A percentile compares a stretch with the other conserved stretches of the same genome.
Conservation (phyloP, 1,140 invertebrate genomes). For the Drosophila mayri region DNA sequence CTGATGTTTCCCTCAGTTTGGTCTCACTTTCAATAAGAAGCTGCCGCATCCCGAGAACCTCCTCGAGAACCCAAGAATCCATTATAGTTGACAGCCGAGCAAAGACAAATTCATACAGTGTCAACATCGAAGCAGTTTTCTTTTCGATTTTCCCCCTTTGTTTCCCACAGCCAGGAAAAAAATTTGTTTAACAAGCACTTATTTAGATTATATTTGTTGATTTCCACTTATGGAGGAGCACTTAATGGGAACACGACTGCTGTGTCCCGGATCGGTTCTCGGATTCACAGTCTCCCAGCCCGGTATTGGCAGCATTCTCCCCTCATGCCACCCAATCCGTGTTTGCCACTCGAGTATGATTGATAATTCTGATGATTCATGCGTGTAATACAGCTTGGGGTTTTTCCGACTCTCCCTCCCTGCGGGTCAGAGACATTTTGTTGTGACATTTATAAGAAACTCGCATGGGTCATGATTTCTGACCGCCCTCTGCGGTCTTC, state of each 20-base stretch:
- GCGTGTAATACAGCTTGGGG: constrained; percentile 69
- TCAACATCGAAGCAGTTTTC: constrained; percentile 37
- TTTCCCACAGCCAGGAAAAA: constrained; percentile 28
- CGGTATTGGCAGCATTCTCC: not conserved
- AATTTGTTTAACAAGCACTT: constrained; percentile 80
- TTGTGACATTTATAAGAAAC: constrained; percentile 47
- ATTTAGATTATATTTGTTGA: constrained; percentile 83
- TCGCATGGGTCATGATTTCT: constrained; percentile 31
- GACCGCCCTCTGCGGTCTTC: constrained; percentile 5
- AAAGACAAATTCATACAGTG: constrained; percentile 72
- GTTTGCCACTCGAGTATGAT: constrained; percentile 78
- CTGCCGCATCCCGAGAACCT: constrained; percentile 8
- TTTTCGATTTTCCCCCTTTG: constrained; percentile 23
- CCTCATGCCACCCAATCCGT: constrained; percentile 20
- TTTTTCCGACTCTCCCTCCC: constrained; percentile 12
- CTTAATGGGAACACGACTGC: constrained; percentile 61
- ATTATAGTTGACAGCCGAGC: constrained; percentile 74
- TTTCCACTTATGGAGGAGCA: constrained; percentile 77
- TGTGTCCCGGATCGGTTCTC: constrained; percentile 19
- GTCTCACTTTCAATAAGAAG: constrained; percentile 42
- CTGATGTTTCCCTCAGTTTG: constrained; percentile 51
- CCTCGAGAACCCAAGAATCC: constrained; percentile 35
- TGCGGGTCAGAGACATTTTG: constrained; percentile 33
- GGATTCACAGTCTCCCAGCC: constrained; percentile 13
- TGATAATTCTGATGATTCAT: constrained; percentile 82